Conservation (phyloP, 2,113 vertebrate genomes). For the Corydoras sp. region DNA sequence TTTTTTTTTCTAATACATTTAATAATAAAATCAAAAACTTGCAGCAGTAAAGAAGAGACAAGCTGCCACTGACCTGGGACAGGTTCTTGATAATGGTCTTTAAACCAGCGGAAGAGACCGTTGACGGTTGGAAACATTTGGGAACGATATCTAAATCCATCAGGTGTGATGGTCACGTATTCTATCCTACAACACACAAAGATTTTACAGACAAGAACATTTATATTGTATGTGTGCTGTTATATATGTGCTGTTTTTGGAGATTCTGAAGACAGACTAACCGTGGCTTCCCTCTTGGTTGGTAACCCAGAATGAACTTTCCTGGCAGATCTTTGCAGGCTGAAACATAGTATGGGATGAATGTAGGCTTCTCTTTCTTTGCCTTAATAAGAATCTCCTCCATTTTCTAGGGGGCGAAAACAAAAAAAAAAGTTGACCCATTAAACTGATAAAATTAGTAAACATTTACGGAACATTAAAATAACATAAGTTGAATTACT, state of each 20-base stretch:
- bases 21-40: no score
- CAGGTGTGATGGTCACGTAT: conserved; percentile 92
- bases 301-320: conserved; percentile 94
- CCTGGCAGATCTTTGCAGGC: conserved; percentile 93
- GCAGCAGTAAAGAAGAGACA: no score
- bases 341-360: conserved; percentile 93
- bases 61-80: conserved; percentile 74
- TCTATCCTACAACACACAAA: conserved; percentile 71
- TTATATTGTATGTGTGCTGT: no score
- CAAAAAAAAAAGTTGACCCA: neutral
- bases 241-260: no score
- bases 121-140: conserved; percentile 92
- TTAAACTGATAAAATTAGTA: no score
- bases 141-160: conserved; percentile 94
- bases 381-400: conserved; percentile 85
- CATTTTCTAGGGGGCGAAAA: conserved; percentile 75
- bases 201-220: no score
- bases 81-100: conserved; percentile 96
- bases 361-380: conserved; percentile 95
- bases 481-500: no score
- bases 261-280: conserved; percentile 45
- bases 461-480: no score
- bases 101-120: conserved; percentile 96
- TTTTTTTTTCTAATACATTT: no score
- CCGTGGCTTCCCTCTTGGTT: conserved; percentile 94